A percentile compares a stretch with the other conserved stretches of the same genome.
phyloP scores from a whole-genome alignment of 30 jellyfish, hydroid and myxozoan species.

The Pelagia noctiluca region DNA sequence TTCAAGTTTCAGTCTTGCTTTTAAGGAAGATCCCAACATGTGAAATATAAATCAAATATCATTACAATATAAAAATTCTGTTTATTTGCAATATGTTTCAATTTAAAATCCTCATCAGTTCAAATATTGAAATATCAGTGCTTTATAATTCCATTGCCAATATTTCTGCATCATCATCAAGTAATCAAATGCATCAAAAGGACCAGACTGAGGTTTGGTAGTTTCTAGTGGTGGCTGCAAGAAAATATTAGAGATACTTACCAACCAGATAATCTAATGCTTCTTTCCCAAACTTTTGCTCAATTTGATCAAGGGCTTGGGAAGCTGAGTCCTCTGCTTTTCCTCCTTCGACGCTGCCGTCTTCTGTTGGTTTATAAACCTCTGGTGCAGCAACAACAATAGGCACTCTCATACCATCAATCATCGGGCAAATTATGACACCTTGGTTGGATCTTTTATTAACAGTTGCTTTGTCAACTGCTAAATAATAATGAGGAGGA shows the following conservation, averaged over 20 bases:
- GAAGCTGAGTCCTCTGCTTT: not conserved
- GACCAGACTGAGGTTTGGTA: too few relatives aligned
- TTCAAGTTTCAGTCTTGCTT: too few relatives aligned
- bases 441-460: constrained; percentile 19
- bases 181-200: too few relatives aligned
- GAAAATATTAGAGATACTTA: not conserved
- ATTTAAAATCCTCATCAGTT: too few relatives aligned
- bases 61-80: too few relatives aligned
- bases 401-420: constrained; percentile 14
- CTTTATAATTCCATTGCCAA: too few relatives aligned
- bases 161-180: too few relatives aligned
- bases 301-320: not conserved
- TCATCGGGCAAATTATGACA: constrained; percentile 10
- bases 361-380: constrained; percentile 18
- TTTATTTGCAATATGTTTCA: too few relatives aligned
- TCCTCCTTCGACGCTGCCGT: constrained; percentile 2
- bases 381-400: constrained; percentile 34
- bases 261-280: not conserved
- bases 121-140: too few relatives aligned
- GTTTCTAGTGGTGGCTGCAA: too few relatives aligned
- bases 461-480: constrained; percentile 20
- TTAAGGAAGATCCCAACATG: too few relatives aligned
- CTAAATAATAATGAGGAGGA: constrained; percentile 32
- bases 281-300: not conserved
- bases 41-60: too few relatives aligned